Percentiles rank a stretch among this genome's conserved stretches.
Conservation (phyloP, 2,113 vertebrate genomes). For the Tringa solitaria region DNA sequence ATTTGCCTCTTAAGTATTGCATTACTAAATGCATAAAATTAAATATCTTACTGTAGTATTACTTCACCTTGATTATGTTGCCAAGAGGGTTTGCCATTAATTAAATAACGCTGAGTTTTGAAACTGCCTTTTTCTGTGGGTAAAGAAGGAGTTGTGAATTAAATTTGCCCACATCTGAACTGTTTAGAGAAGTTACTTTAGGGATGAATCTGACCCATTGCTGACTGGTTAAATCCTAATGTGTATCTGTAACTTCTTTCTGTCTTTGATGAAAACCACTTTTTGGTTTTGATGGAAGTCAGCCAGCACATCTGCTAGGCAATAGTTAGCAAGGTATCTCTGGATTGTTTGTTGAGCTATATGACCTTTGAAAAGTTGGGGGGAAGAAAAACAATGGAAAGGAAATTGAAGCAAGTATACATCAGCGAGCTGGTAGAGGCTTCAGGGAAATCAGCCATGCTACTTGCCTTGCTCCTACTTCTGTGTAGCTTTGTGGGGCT, state of each 20-base stretch:
- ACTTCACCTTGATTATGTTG: neutral
- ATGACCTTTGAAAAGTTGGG: neutral
- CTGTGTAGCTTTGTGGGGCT: neutral
- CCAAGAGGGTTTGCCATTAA: neutral
- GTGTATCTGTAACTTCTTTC: neutral
- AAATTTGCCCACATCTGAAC: too few species aligned
- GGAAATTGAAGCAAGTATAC: neutral
- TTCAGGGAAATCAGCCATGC: neutral
- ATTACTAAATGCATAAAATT: neutral
- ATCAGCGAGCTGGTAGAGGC: neutral
- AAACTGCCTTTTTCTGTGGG: neutral
- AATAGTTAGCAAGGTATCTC: neutral
- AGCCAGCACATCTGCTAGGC: neutral
- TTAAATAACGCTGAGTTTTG: neutral
- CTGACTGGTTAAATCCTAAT: neutral
- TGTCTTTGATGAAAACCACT: neutral
- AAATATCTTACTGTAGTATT: neutral
- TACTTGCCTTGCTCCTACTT: neutral
- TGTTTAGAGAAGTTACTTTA: neutral
- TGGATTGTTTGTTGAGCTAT: neutral
- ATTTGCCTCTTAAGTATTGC: neutral
- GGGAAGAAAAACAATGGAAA: neutral
- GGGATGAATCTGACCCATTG: neutral
- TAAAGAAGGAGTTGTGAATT: neutral
- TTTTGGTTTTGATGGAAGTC: neutral